Base-by-base conservation (phyloP, 2,113 vertebrate genomes). In the Centropus bengalensis region DNA sequence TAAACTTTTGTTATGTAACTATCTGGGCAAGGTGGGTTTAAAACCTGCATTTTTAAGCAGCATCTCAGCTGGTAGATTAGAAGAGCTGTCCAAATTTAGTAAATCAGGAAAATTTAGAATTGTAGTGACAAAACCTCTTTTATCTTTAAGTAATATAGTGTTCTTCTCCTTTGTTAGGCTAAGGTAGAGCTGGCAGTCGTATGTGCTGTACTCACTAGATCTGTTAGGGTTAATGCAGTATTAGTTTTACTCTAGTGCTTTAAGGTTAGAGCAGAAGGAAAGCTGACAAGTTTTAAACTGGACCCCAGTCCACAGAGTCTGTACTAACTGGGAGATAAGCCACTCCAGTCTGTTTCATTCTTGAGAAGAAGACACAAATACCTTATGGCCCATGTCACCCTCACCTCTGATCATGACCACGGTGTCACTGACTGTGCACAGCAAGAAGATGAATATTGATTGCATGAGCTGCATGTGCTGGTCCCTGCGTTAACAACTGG, bases 1-100 rank as follows among this genome's bases (percentile, higher is more conserved):
- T 88, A 88, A 95, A 75, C 36, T 90, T 15, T 32, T 93, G 22
- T 94, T 96, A 66, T 23, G 20, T 93, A 93, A 93, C 30, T 88
- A 20, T 27, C 64, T 83, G 75, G 58, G 81, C 95, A 90, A 66
- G 55, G 33, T 0, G 87, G 59, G 21, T 71, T 92, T 78, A 19
- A 86, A 92, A 86, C n/a, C 12, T 2, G 5, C 40, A 20, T 73
- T 86, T 84, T 86, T 74, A 91, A 94, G 90, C 32, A 86, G 33
- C 11, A 49, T 32, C 55, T 89, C 28, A 79, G 7, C 15, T 15
- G 58, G n/a, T 74, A 79, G 51, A 63, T 91, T 64, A 89, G 27
- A 94, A 91, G 73, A 91, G 4, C 76, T 78, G n/a, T 74, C 96
- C 36, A 64, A 30, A n/a, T 77, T 85, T 62, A 81, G 17, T 93